A percentile compares a stretch with the other conserved stretches of the same genome.
These are phyloP conservation scores for Lithobates pipiens DNA, from an alignment of 2,797 vertebrate species.

Conservation along the genomic window DNA sequence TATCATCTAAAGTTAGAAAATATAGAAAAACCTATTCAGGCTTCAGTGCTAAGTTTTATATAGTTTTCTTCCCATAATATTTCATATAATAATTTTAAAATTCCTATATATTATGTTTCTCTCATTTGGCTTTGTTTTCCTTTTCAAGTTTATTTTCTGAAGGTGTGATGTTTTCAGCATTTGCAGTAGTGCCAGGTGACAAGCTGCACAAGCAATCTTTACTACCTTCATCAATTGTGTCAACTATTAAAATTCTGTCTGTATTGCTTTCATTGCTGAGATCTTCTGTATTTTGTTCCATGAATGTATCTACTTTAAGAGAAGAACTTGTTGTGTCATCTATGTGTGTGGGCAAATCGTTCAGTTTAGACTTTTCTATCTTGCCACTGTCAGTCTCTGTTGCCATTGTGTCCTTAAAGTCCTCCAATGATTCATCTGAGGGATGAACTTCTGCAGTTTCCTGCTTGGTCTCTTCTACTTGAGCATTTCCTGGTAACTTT, in stretches of 20 bases:
- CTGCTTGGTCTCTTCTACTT: slow-evolving; percentile 61
- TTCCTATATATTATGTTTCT: not conserved
- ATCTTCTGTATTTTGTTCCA: slow-evolving; percentile 61
- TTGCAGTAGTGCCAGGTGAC: slow-evolving; percentile 38
- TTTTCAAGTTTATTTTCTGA: slow-evolving; percentile 45
- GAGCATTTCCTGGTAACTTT: slow-evolving; percentile 62
- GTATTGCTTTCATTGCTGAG: slow-evolving; percentile 62
- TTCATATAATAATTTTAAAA: not conserved
- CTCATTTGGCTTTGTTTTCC: slow-evolving; percentile 62
- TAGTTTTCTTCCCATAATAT: not conserved
- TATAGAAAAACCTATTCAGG: not conserved
- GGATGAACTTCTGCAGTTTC: slow-evolving; percentile 56
- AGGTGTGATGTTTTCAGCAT: slow-evolving; percentile 48
- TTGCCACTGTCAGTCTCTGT: slow-evolving; percentile 60
- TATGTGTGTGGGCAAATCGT: slow-evolving; percentile 29
- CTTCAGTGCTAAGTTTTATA: not conserved
- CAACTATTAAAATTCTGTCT: slow-evolving; percentile 53
- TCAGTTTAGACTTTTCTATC: slow-evolving; percentile 47
- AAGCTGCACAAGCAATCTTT: slow-evolving; percentile 60
- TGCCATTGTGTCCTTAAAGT: slow-evolving; percentile 60
- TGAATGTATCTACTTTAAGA: slow-evolving; percentile 54
- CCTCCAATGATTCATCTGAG: slow-evolving; percentile 56
- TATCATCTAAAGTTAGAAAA: not conserved
- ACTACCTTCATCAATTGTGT: slow-evolving; percentile 55
- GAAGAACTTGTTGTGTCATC: slow-evolving; percentile 57